Percentiles rank a stretch among this genome's conserved stretches.
Evolutionary conservation across 1,140 invertebrate species (phyloP).

Genomic region (Pachypeltis micranthus): DNA sequence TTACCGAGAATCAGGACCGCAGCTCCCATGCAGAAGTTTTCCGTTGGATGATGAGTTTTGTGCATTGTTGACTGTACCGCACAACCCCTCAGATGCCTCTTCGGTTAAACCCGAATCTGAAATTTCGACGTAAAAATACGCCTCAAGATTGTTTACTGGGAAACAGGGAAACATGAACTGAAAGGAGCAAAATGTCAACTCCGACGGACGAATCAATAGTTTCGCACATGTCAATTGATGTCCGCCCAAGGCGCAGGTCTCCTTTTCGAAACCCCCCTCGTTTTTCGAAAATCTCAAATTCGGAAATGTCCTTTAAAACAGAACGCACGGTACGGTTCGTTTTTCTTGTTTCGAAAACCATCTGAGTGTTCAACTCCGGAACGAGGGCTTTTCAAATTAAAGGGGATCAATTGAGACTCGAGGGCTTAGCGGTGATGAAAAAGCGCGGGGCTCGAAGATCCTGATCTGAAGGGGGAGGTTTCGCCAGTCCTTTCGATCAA

Average conservation of each 20-base stretch:
- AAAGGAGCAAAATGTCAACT: slow-evolving; percentile 12
- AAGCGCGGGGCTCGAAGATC: too few species aligned
- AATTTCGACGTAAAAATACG: slow-evolving; percentile 23
- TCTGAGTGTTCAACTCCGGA: too few species aligned
- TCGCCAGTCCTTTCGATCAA: too few species aligned
- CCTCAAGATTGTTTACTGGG: slow-evolving; percentile 23
- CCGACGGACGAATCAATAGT: slow-evolving; percentile 1
- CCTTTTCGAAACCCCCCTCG: neutral
- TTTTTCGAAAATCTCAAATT: slow-evolving; percentile 4
- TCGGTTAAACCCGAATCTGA: neutral
- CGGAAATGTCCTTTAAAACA: too few species aligned
- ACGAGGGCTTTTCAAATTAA: too few species aligned
- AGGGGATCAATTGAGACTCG: too few species aligned
- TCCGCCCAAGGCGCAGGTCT: neutral
- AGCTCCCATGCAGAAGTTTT: neutral
- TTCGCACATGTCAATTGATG: slow-evolving; percentile 11
- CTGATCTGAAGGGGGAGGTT: too few species aligned
- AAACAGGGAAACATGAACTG: slow-evolving; percentile 18
- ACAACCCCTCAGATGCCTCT: slow-evolving; percentile 10
- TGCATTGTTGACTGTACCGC: slow-evolving; percentile 16
- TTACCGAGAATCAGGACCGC: slow-evolving; percentile 19
- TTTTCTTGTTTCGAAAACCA: too few species aligned
- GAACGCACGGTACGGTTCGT: too few species aligned
- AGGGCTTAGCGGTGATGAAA: too few species aligned
- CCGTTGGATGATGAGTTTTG: neutral